Conservation (phyloP, 2,888 invertebrate species). For the Netelia melanura region DNA sequence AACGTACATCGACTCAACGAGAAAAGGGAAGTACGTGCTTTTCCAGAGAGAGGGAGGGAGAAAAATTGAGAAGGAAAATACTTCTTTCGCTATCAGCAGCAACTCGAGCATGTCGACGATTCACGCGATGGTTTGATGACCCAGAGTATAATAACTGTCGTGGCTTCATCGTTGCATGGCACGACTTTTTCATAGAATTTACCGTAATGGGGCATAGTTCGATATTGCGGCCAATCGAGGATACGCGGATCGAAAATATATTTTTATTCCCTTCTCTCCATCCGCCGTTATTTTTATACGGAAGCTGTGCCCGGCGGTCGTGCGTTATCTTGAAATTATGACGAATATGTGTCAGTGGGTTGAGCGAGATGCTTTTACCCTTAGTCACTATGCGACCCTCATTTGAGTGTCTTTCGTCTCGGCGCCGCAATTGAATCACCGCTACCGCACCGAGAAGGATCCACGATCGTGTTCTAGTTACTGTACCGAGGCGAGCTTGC, state of each 20-base stretch:
- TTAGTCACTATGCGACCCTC: constrained; percentile 13
- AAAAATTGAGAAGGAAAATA: constrained; percentile 13
- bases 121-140: constrained; percentile 28
- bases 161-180: constrained; percentile 20
- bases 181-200: constrained; percentile 7
- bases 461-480: constrained; percentile 21
- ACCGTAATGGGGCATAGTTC: constrained; percentile 24
- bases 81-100: constrained; percentile 6
- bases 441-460: constrained; percentile 8
- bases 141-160: constrained; percentile 42
- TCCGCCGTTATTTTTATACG: neutral
- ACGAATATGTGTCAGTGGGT: constrained; percentile 27
- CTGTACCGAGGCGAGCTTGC: constrained; percentile 1
- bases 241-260: no score
- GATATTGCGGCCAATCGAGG: constrained; percentile 3
- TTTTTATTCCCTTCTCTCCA: neutral
- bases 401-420: constrained; percentile 47
- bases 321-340: neutral
- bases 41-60: neutral
- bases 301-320: no score
- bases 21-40: constrained; percentile 64
- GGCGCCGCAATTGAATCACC: constrained; percentile 53
- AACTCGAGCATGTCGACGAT: constrained; percentile 33
- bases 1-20: constrained; percentile 55
- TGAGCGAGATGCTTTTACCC: constrained; percentile 33